phyloP scores from a whole-genome alignment of 2,113 vertebrate species.

The Symphodus melops region DNA sequence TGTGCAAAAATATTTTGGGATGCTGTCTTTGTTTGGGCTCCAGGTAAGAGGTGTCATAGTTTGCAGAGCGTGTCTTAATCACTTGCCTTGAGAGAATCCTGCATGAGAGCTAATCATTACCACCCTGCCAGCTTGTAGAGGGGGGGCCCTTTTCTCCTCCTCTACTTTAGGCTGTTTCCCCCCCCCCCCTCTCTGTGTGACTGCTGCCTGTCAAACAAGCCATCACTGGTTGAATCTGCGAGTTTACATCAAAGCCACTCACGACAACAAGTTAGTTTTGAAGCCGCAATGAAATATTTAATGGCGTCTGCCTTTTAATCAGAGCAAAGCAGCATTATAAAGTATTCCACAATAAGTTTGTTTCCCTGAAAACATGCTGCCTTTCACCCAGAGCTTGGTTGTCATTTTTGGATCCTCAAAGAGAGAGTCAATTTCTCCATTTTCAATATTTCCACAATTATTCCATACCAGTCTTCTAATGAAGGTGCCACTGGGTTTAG shows the following conservation, averaged over 20 bases:
- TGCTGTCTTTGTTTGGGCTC: constrained; percentile 74
- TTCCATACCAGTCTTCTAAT: no score
- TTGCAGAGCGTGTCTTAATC: constrained; percentile 72
- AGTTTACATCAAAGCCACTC: constrained; percentile 67
- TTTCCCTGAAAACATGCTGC: constrained; percentile 44
- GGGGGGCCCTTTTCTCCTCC: constrained; percentile 33
- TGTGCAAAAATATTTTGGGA: constrained; percentile 61
- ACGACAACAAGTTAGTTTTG: constrained; percentile 61
- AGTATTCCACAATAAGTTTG: constrained; percentile 38
- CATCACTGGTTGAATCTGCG: constrained; percentile 51
- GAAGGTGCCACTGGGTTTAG: no score
- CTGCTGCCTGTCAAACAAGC: constrained; percentile 68
- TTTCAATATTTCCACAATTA: no score
- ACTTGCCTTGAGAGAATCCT: constrained; percentile 67
- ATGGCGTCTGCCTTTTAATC: constrained; percentile 53
- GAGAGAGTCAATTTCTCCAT: no score
- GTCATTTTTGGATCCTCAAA: no score
- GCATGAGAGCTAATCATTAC: constrained; percentile 69
- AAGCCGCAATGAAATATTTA: constrained; percentile 72
- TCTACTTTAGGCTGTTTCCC: constrained; percentile 59
- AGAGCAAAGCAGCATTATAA: constrained; percentile 37
- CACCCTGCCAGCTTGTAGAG: constrained; percentile 51
- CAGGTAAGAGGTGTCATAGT: constrained; percentile 77
- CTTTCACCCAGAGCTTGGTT: constrained; percentile 4
- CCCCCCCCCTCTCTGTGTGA: constrained; percentile 45